Conservation (phyloP, 2,797 vertebrate genomes). For the Pseudochaenichthys georgianus region DNA sequence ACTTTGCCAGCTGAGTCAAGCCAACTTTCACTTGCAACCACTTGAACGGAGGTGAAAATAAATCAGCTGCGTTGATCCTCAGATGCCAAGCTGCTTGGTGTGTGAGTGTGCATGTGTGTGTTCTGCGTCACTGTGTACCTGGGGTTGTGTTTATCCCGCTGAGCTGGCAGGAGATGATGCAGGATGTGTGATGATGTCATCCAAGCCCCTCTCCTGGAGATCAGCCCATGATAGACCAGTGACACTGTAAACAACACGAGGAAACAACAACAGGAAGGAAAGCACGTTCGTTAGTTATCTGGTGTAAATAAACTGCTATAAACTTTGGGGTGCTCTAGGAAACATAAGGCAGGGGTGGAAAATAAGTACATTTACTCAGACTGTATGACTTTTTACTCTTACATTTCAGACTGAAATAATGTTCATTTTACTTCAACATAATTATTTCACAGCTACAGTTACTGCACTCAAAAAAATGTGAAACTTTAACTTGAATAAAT, state of each 20-base stretch:
- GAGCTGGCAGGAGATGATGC: constrained; percentile 53
- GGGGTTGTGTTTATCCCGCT: constrained; percentile 36
- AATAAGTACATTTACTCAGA: background rate
- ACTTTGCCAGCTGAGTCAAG: constrained; percentile 36
- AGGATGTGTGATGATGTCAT: constrained; percentile 68
- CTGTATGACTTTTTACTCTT: background rate
- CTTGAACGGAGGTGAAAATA: constrained; percentile 25
- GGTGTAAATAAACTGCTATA: background rate
- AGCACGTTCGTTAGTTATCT: constrained; percentile 19
- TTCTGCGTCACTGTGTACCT: constrained; percentile 47
- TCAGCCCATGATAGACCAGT: constrained; percentile 52
- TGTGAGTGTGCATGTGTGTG: constrained; percentile 20
- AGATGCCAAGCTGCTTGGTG: constrained; percentile 22
- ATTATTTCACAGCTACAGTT: background rate
- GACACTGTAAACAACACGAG: constrained; percentile 62
- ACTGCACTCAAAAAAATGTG: too few species aligned
- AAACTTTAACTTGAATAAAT: too few species aligned
- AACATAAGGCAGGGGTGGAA: background rate
- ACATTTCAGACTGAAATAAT: background rate
- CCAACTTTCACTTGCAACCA: constrained; percentile 18
- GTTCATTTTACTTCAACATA: background rate
- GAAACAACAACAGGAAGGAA: constrained; percentile 44
- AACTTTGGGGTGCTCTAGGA: background rate
- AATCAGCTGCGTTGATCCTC: constrained; percentile 41
- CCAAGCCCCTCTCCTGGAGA: constrained; percentile 35